Conservation (phyloP, 2,797 vertebrate genomes). For the Tamandua tetradactyla region DNA sequence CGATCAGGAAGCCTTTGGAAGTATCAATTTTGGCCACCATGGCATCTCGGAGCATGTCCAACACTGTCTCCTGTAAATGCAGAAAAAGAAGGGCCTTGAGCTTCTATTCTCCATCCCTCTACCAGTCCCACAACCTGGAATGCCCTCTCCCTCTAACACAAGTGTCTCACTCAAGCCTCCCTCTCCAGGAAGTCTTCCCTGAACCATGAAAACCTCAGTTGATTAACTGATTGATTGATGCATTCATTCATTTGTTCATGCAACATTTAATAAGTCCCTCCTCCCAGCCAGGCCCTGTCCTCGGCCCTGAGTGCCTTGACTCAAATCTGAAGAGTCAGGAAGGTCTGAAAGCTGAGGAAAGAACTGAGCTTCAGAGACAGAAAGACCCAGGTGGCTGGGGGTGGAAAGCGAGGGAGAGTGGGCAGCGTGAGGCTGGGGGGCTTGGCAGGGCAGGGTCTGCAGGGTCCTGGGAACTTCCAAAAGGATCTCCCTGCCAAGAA, state of each 20-base stretch:
- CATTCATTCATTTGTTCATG: neutral
- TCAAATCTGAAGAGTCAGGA: neutral
- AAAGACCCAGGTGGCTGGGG: neutral
- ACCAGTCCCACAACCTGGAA: neutral
- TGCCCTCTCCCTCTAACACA: no score
- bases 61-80: constrained; percentile 92
- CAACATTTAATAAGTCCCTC: neutral
- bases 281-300: neutral
- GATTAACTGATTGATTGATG: neutral
- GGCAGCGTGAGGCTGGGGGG: neutral
- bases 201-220: neutral
- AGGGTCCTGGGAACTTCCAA: neutral
- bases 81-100: neutral
- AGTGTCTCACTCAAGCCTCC: neutral
- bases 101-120: neutral
- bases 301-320: neutral
- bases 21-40: constrained; percentile 95
- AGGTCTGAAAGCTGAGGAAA: neutral
- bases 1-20: constrained; percentile 97
- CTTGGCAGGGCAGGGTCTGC: neutral
- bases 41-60: constrained; percentile 98
- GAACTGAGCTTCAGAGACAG: neutral
- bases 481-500: neutral
- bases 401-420: neutral
- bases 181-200: neutral